Evolutionary conservation across 1,140 invertebrate species (phyloP), one percentile per base, ranked within the genome.

Genomic region (Brachionus rubens): DNA sequence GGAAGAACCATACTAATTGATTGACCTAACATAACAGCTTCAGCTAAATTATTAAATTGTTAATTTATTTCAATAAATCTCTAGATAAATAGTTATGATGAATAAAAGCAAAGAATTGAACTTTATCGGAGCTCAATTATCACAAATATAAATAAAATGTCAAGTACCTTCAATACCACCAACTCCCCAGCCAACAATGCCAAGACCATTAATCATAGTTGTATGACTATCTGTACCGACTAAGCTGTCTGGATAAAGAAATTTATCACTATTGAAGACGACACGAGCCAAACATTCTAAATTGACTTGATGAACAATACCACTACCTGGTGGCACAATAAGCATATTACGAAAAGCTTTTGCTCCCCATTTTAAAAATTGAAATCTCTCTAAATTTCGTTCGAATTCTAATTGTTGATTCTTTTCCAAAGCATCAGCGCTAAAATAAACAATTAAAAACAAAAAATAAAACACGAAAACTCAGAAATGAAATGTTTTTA

Each of bases 201-300:
- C 89, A 1, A 89, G 83, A 2, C 96, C 96, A 83, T 98, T 98
- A 59, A 99, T 96, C 95, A 98, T 98, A 1, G 96, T 98, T 6
- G 96, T 99, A 80, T 99, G 96, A 5, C 92, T 95, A 87, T 99
- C 96, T 0, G 96, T 98, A 10, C 96, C 96, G n/a, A 99, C 95
- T 40, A 99, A 89, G 70, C 92, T 94, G 82, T 99, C 96, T 0
- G 95, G 96, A 83, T 96, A 94, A 1, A 98, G 83, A 1, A 90
- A 33, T 7, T 79, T 79, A 3, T 84, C 84, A 75, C 87, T 84
- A 33, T 87, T 88, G 81, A 97, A 98, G 1, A 98, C 95, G n/a
- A 98, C 93, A 76, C 94, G 87, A 0, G 93, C 94, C 47, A 98
- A 83, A 82, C 96, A 96, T 82, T 98, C 95, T 78, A 98, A 86